Evolutionary conservation across 2,113 vertebrate species (phyloP), one percentile per base, ranked within the genome.

Genomic region (Acrocephalus kingi): DNA sequence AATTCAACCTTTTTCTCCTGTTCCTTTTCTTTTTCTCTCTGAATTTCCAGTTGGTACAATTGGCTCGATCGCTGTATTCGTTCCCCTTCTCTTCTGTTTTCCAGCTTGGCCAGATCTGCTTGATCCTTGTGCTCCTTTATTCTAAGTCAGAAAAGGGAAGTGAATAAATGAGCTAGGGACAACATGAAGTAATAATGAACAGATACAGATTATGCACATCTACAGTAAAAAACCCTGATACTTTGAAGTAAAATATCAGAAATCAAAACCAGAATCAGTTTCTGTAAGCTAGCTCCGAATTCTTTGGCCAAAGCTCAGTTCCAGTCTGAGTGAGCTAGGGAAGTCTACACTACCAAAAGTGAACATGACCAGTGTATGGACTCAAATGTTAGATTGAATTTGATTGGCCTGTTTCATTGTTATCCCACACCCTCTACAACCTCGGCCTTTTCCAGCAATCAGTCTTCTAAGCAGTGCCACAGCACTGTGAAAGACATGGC

Each of bases 31-130:
- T 93, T 90, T 78, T 78, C 73, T 96, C 97, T 98, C 79, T 90
- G 97, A 87, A 96, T 96, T 97, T 99, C 99, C 95, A 89, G 15
- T 39, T 98, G 97, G 96, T 98, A 96, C 49, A 98, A 89, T 25
- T 64, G 89, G 46, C 84, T 92, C 41, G 98, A 96, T 33, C 19
- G 96, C 71, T 98, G 95, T 61, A 98, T 98, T 97, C 98, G 93
- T 83, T 99, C 97, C 16, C 95, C 97, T 46, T 99, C 98, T 84
- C 95, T 98, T 95, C 97, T 96, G 25, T 92, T 89, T 87, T 97
- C 96, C 63, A 95, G 89, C 89, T 92, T 98, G 62, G 97, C 96
- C 39, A 91, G 90, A 86, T 98, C 96, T 94, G 89, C 98, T 64
- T 85, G 85, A 22, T 83, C 66, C 69, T 98, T 89, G 16, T 90